A percentile compares a stretch with the other conserved stretches of the same genome.
phyloP scores from a whole-genome alignment of 2,888 invertebrate genomes.

The Phytoseiulus persimilis region DNA sequence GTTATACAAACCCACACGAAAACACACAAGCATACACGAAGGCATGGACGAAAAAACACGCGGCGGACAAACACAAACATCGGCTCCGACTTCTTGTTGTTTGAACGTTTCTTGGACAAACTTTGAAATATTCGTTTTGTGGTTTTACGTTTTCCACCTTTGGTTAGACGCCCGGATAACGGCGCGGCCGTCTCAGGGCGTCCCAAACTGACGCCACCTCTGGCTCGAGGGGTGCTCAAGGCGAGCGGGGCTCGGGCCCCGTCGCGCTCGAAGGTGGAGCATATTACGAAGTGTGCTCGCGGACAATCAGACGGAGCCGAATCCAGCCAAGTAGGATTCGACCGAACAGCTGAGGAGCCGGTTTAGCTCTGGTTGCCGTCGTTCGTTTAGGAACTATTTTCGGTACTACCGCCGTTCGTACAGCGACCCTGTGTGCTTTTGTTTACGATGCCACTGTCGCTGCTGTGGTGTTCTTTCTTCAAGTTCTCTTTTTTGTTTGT shows the following conservation, averaged over 20 bases:
- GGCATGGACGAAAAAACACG: background rate
- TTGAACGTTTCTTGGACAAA: background rate
- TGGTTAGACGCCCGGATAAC: background rate
- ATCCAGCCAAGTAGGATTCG: no score
- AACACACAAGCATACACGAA: background rate
- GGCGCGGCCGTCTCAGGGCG: no score
- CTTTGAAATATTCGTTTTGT: background rate
- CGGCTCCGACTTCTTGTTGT: background rate
- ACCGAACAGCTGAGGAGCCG: no score
- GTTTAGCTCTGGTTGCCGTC: no score
- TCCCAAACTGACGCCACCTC: no score
- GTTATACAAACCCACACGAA: background rate
- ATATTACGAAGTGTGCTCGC: no score
- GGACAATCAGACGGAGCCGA: no score
- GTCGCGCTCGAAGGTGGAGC: no score
- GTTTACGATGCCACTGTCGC: background rate
- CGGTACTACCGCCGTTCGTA: no score
- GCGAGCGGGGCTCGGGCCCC: no score
- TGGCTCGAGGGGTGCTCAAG: no score
- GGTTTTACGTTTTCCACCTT: background rate
- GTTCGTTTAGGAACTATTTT: no score
- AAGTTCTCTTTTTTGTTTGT: constrained; percentile 13
- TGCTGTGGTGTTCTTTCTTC: background rate
- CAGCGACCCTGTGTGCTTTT: background rate
- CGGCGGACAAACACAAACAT: background rate